Evolutionary conservation across 2,888 invertebrate genomes (phyloP).

Genomic region (Leucozona laternaria): DNA sequence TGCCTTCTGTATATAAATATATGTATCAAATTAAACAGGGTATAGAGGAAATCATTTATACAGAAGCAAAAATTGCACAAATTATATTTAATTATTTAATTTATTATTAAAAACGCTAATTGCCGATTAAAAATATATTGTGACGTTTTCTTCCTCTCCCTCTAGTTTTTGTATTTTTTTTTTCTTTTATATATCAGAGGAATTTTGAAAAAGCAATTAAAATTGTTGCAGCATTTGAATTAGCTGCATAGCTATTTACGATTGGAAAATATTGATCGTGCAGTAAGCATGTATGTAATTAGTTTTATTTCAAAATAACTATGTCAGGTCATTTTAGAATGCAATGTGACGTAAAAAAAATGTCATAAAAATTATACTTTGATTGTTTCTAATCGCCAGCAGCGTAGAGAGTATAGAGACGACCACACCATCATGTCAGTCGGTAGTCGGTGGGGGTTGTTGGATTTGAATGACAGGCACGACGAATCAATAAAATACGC

Average conservation of each 20-base stretch:
- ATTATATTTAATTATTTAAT: constrained; percentile 73
- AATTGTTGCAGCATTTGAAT: constrained; percentile 27
- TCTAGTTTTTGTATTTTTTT: neutral
- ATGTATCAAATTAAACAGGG: neutral
- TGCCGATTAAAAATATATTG: constrained; percentile 34
- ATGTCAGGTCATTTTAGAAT: constrained; percentile 17
- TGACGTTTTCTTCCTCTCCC: constrained; percentile 41
- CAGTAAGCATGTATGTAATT: constrained; percentile 4
- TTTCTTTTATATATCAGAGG: neutral
- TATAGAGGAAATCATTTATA: neutral
- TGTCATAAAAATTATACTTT: constrained; percentile 25
- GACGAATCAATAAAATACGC: constrained; percentile 25
- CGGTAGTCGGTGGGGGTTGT: neutral
- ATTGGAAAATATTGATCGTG: constrained; percentile 10
- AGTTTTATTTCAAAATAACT: neutral
- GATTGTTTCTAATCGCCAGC: constrained; percentile 14
- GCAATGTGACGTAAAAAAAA: constrained; percentile 15
- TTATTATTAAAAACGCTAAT: constrained; percentile 66
- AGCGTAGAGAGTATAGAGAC: neutral
- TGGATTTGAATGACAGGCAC: constrained; percentile 29
- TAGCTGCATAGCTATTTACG: neutral
- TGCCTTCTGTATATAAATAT: constrained; percentile 3
- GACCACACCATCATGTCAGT: neutral
- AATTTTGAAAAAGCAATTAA: constrained; percentile 33
- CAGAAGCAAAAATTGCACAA: constrained; percentile 56